Conservation (phyloP, 2,797 vertebrate genomes). For the Lagodon rhomboides region DNA sequence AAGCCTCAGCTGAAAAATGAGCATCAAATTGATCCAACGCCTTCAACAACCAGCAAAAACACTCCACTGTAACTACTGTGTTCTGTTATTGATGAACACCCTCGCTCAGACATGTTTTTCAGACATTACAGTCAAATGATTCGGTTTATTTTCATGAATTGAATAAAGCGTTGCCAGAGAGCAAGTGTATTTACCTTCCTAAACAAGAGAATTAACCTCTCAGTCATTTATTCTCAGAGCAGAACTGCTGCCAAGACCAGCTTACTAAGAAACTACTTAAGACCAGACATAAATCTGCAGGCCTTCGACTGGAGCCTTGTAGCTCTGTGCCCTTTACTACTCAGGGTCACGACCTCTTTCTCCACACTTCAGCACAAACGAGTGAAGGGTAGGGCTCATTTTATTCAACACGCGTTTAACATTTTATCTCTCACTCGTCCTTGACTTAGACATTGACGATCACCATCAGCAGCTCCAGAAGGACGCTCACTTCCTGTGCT, state of each 20-base stretch:
- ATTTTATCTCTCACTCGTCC: conserved; percentile 1
- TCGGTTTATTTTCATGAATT: background rate
- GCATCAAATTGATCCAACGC: background rate
- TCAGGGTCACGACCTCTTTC: conserved; percentile 10
- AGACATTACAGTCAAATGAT: background rate
- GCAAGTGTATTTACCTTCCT: conserved; percentile 30
- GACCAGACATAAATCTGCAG: conserved; percentile 49
- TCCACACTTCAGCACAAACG: background rate
- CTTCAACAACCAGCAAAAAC: too few species aligned
- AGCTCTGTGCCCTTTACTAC: background rate
- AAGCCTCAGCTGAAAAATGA: background rate
- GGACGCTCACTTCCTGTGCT: conserved; percentile 88
- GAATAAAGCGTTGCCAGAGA: background rate
- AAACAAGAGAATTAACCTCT: conserved; percentile 67
- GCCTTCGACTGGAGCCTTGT: conserved; percentile 20
- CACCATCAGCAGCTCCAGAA: conserved; percentile 88
- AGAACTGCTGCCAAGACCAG: conserved; percentile 46
- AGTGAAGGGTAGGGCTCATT: background rate
- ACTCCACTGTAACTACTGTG: too few species aligned
- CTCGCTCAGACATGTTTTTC: background rate
- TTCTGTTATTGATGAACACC: background rate
- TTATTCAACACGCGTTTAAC: background rate
- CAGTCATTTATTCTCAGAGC: conserved; percentile 67
- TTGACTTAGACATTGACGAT: conserved; percentile 50
- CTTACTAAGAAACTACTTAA: conserved; percentile 56